Percentiles rank a stretch among this genome's conserved stretches.
Evolutionary conservation across 2,113 vertebrate species (phyloP).

Genomic region (Lepus europaeus): DNA sequence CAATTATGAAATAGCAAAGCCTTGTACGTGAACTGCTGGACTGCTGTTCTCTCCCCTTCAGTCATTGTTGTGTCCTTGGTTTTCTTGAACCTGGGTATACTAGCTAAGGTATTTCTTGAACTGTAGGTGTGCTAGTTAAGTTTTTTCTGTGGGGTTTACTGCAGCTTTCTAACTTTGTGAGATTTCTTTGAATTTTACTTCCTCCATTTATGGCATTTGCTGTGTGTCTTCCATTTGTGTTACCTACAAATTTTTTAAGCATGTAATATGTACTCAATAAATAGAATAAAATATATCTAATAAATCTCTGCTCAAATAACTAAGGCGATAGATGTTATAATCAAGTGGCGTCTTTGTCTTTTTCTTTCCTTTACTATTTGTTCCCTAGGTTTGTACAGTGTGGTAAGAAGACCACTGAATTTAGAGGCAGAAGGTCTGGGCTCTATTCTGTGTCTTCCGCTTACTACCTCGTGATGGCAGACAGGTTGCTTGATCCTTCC

Average conservation of each 20-base stretch:
- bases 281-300: background rate
- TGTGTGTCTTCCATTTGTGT: background rate
- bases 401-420: constrained; percentile 44
- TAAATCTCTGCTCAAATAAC: constrained; percentile 43
- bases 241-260: constrained; percentile 13
- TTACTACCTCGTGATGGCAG: background rate
- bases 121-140: background rate
- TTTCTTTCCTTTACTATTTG: background rate
- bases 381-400: background rate
- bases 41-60: background rate
- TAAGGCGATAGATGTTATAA: constrained; percentile 47
- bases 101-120: background rate
- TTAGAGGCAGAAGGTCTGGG: constrained; percentile 9
- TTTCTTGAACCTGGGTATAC: constrained; percentile 11
- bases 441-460: constrained; percentile 6
- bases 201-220: background rate
- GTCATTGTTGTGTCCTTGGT: background rate
- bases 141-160: constrained; percentile 50
- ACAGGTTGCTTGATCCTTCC: constrained; percentile 21
- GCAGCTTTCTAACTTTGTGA: constrained; percentile 4
- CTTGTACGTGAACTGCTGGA: background rate
- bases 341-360: background rate
- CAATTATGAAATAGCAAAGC: constrained; percentile 53
- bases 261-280: background rate
- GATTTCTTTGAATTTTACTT: constrained; percentile 43